phyloP scores from a whole-genome alignment of 2,888 invertebrate genomes.

The Campoplex nolae region DNA sequence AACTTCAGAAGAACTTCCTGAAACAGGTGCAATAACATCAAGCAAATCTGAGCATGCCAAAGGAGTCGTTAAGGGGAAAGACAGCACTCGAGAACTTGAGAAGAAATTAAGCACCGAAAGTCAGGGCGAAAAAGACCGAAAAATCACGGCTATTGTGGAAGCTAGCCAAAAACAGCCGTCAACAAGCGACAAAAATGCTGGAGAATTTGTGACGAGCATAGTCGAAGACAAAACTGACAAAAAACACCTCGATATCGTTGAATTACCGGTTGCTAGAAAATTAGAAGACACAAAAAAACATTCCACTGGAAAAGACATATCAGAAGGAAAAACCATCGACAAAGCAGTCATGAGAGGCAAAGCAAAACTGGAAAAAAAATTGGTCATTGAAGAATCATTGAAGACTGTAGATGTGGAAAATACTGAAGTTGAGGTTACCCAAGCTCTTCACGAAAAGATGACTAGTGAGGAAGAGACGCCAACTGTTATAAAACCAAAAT shows the following conservation, averaged over 20 bases:
- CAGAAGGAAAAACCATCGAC: constrained; percentile 36
- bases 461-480: background rate
- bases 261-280: background rate
- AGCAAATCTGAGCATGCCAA: constrained; percentile 27
- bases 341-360: constrained; percentile 39
- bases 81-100: background rate
- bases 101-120: background rate
- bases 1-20: constrained; percentile 34
- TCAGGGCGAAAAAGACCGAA: background rate
- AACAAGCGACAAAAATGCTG: background rate
- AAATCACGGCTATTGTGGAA: background rate
- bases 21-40: constrained; percentile 2
- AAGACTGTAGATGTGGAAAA: constrained; percentile 17
- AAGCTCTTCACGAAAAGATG: background rate
- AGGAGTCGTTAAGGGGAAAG: background rate
- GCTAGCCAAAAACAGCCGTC: background rate
- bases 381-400: constrained; percentile 30
- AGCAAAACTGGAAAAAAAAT: background rate
- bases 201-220: background rate
- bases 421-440: background rate
- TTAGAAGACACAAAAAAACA: constrained; percentile 24
- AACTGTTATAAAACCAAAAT: background rate
- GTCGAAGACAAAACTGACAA: background rate
- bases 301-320: background rate
- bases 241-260: background rate